A percentile compares a stretch with the other conserved stretches of the same genome.
Conservation (phyloP, 2,888 invertebrate species). For the Unio pictorum region DNA sequence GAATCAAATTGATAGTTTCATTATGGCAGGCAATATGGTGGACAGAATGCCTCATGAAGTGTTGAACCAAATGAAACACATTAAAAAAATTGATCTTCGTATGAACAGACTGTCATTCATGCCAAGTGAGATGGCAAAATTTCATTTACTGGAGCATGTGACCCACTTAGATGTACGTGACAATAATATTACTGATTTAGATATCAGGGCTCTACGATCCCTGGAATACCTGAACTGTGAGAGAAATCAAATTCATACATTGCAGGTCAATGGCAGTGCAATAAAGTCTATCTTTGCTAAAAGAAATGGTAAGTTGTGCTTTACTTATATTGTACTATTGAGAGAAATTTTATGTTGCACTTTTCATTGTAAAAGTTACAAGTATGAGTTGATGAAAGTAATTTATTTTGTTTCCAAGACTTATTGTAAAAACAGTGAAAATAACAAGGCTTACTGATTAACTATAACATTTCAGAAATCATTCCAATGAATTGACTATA, state of each 20-base stretch:
- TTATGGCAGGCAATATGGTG: constrained; percentile 70
- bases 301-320: constrained; percentile 66
- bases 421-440: too few species aligned
- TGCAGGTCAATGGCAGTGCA: constrained; percentile 71
- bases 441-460: background rate
- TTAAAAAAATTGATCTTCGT: constrained; percentile 69
- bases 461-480: constrained; percentile 21
- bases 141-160: constrained; percentile 66
- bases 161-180: constrained; percentile 72
- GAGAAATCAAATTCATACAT: constrained; percentile 67
- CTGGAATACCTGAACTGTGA: constrained; percentile 72
- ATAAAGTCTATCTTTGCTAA: constrained; percentile 70
- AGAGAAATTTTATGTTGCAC: background rate
- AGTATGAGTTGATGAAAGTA: background rate
- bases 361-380: background rate
- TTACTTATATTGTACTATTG: background rate
- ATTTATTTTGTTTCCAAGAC: too few species aligned
- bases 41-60: constrained; percentile 66
- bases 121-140: constrained; percentile 65
- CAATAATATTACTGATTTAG: constrained; percentile 69
- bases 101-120: constrained; percentile 67
- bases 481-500: background rate
- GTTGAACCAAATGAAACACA: constrained; percentile 63
- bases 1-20: constrained; percentile 65
- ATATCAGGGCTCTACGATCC: constrained; percentile 68